Base-by-base conservation (phyloP, 2,888 invertebrate genomes). In the Harpagoxenus sublaevis region DNA sequence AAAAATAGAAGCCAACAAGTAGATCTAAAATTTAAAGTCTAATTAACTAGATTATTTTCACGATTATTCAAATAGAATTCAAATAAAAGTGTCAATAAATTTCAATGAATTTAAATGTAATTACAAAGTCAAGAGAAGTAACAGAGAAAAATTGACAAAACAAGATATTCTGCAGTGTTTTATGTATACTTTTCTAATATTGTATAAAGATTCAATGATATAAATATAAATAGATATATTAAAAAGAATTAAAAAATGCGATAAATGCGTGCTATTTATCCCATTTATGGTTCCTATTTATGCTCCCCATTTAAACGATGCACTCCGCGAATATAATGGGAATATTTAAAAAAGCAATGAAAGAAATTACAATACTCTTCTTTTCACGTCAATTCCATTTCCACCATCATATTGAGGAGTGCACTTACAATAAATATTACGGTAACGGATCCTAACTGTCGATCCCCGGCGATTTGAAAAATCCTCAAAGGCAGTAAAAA, bases 401-500 rank as follows among this genome's bases (percentile, higher is more conserved):
- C n/a, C 10, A 53, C 1, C 53, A n/a, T 77, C 12, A 15, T 15
- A 35, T 8, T 35, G 78, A 71, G 45, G 53, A n/a, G 60, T 57
- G 57, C 71, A 57, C 35, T 70, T 42, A 18, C 9, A 12, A 18
- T 35, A 51, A 35, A 53, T 48, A 60, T 31, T 39, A 74, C n/a
- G 63, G 28, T 45, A 48, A 53, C 51, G 15, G 57, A 68, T 55
- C 28, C 35, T 45, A 57, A 42, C 53, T 57, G 78, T 42, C 57
- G 55, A 68, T 42, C 68, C 65, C 39, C 1, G 39, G 78, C 42
- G 70, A 78, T 70, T 71, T 23, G 48, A 79, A 60, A 71, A 60
- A 71, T 79, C 73, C 79, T 71, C 79, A 55, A 57, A 79, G 57
- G 45, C 18, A 57, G 35, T 71, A 79, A 79, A 78, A 79, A 45